These are phyloP conservation scores for Tokudaia muenninki DNA, from an alignment of 2,797 vertebrate genomes.

Conservation along the genomic window DNA sequence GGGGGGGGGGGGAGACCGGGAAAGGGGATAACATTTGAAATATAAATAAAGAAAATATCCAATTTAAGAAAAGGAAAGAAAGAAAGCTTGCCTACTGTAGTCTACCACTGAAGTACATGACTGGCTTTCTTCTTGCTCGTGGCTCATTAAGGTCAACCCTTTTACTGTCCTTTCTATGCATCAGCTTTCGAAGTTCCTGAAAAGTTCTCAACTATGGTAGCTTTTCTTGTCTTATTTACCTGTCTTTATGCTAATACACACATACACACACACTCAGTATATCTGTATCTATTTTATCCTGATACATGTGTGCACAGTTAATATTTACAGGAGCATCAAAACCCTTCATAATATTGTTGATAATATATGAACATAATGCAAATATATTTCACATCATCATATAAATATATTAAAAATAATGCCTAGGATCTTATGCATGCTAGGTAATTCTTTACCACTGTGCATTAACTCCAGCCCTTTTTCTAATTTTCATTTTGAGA, in stretches of 20 bases:
- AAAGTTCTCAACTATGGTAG: not conserved
- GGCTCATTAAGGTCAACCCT: not conserved
- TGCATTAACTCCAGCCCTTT: not conserved
- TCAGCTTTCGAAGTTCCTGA: slow-evolving; percentile 19
- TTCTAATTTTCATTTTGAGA: not conserved
- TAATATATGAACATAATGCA: not conserved
- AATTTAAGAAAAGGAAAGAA: no score
- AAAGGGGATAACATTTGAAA: no score
- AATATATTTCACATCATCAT: not conserved
- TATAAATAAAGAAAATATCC: no score
- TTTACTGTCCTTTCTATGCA: not conserved
- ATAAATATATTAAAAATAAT: not conserved
- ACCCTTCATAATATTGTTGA: not conserved
- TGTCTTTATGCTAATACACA: not conserved
- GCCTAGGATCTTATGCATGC: no score
- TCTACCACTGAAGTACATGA: not conserved
- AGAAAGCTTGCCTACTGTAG: not conserved
- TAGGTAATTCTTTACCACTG: not conserved
- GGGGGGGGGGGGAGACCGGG: no score
- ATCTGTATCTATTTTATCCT: not conserved
- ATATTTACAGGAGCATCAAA: not conserved
- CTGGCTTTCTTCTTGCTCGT: not conserved
- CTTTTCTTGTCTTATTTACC: not conserved
- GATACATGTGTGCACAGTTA: not conserved
- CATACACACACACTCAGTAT: not conserved